Evolutionary conservation across 2,888 invertebrate species (phyloP).

Genomic region (Hypena proboscidalis): DNA sequence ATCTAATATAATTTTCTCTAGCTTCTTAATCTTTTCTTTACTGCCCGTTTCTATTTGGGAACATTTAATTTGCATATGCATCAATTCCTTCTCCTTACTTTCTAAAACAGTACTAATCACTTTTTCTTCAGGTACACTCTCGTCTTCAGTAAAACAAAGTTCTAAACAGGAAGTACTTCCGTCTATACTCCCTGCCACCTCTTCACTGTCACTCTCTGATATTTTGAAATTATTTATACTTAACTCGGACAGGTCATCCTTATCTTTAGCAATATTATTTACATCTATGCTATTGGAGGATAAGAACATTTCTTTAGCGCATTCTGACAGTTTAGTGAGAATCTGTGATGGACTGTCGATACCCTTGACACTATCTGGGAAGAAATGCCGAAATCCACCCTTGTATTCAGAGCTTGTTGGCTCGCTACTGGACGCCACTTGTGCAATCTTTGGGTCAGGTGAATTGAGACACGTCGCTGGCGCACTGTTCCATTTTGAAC

Average conservation of each 20-base stretch:
- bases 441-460: conserved; percentile 74
- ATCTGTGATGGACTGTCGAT: conserved; percentile 81
- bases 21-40: conserved; percentile 77
- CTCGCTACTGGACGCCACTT: conserved; percentile 70
- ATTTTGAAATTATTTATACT: conserved; percentile 78
- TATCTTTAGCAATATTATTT: conserved; percentile 68
- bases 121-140: conserved; percentile 70
- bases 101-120: conserved; percentile 64
- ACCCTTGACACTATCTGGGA: conserved; percentile 76
- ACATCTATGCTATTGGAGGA: conserved; percentile 76
- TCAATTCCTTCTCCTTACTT: conserved; percentile 76
- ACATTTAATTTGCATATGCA: conserved; percentile 83
- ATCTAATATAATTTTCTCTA: conserved; percentile 85
- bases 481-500: conserved; percentile 81
- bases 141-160: conserved; percentile 80
- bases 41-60: conserved; percentile 72
- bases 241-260: conserved; percentile 73
- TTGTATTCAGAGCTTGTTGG: conserved; percentile 76
- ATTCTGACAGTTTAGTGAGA: conserved; percentile 74
- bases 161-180: conserved; percentile 80
- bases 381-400: conserved; percentile 73
- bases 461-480: conserved; percentile 87
- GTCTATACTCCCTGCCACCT: conserved; percentile 76
- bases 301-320: conserved; percentile 82
- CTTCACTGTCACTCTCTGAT: conserved; percentile 81